These are phyloP conservation scores for Siniperca chuatsi DNA, from an alignment of 2,113 vertebrate genomes.

Conservation along the genomic window DNA sequence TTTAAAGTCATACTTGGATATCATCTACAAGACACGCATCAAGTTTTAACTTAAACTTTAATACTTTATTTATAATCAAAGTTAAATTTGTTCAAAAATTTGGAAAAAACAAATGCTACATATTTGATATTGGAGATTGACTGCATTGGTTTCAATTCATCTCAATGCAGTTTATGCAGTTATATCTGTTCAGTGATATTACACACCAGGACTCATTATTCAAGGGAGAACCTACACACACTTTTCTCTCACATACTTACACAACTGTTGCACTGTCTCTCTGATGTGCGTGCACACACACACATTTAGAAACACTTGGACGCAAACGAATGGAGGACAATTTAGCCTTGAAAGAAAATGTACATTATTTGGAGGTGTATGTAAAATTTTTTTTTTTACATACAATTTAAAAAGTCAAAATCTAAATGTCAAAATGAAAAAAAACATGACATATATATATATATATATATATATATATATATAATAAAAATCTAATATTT, in stretches of 20 bases:
- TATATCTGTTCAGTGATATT: background rate
- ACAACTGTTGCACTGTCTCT: background rate
- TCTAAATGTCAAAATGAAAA: too few relatives aligned
- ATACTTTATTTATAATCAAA: background rate
- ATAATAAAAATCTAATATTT: too few relatives aligned
- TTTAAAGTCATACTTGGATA: too few relatives aligned
- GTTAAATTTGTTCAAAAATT: background rate
- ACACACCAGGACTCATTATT: background rate
- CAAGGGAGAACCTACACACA: background rate
- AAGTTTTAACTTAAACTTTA: background rate
- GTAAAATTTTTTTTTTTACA: too few relatives aligned
- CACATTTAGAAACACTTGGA: too few relatives aligned
- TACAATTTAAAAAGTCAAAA: too few relatives aligned
- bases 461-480: too few relatives aligned
- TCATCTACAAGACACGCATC: too few relatives aligned
- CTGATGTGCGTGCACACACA: background rate
- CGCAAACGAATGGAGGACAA: too few relatives aligned
- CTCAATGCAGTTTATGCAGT: background rate
- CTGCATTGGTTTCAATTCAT: background rate
- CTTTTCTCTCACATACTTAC: background rate
- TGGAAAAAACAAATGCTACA: background rate
- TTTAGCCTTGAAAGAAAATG: too few relatives aligned
- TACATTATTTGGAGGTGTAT: too few relatives aligned
- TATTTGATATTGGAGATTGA: background rate
- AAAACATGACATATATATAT: too few relatives aligned